A percentile compares a stretch with the other conserved stretches of the same genome.
Evolutionary conservation across 1,140 invertebrate species (phyloP).

Genomic region (Cepaea nemoralis): DNA sequence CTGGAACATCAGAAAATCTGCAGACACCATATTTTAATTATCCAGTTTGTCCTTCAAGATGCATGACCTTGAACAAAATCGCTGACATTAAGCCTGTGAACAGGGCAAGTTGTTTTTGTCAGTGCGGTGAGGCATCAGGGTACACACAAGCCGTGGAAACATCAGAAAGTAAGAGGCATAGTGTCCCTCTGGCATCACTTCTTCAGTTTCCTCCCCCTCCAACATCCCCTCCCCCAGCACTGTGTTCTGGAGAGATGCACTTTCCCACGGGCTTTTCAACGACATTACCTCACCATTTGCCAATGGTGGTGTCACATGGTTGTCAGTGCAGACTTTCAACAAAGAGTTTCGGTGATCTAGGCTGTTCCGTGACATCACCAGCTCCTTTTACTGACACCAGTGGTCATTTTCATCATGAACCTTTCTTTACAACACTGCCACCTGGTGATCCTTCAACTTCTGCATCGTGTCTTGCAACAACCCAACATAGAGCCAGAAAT

Average conservation of each 20-base stretch:
- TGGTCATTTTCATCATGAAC: neutral
- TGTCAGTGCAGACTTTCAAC: neutral
- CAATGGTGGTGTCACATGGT: neutral
- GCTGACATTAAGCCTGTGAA: neutral
- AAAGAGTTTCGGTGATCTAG: neutral
- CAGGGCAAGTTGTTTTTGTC: neutral
- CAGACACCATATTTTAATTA: neutral
- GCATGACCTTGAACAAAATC: neutral
- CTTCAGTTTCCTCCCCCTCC: neutral
- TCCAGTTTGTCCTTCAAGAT: neutral
- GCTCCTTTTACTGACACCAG: neutral
- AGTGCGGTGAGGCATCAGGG: neutral
- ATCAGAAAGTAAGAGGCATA: neutral
- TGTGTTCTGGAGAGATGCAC: neutral
- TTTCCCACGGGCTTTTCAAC: neutral
- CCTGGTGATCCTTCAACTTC: neutral
- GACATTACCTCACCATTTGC: neutral
- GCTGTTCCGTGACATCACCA: neutral
- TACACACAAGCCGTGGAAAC: neutral
- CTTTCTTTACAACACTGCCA: neutral
- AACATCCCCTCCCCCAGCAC: neutral
- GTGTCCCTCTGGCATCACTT: neutral
- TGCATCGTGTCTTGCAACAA: neutral
- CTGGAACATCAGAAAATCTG: neutral
- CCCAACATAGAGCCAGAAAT: neutral